These are phyloP conservation scores for Tichodroma muraria DNA, from an alignment of 2,113 vertebrate species.

Conservation along the genomic window DNA sequence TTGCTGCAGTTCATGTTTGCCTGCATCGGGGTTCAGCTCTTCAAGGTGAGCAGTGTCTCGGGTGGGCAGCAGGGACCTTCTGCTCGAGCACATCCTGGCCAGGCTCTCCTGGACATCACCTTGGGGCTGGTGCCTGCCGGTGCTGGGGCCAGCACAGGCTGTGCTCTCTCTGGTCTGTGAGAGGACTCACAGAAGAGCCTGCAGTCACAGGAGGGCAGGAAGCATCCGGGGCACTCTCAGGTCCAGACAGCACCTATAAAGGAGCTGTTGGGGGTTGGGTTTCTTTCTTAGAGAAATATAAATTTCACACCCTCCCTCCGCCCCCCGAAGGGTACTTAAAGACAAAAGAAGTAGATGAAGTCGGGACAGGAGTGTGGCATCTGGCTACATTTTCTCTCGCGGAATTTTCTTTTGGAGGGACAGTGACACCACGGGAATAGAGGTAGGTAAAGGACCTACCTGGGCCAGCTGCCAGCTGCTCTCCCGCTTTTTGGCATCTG, in stretches of 20 bases:
- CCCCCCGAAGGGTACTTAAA: no score
- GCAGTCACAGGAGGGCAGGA: background rate
- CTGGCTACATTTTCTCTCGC: no score
- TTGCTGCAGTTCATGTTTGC: conserved; percentile 96
- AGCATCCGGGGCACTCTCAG: background rate
- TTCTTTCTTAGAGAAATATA: no score
- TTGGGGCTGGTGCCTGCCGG: background rate
- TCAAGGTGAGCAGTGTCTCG: conserved; percentile 78
- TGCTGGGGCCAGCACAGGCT: background rate
- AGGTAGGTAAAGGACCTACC: no score
- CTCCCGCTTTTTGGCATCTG: no score
- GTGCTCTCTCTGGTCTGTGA: background rate
- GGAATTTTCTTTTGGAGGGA: no score
- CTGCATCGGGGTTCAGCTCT: conserved; percentile 96
- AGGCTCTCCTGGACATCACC: background rate
- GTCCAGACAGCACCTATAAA: background rate
- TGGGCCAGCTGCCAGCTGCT: no score
- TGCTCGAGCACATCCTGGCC: background rate
- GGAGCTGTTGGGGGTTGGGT: no score
- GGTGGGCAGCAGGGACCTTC: background rate
- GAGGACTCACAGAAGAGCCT: background rate
- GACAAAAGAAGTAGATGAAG: no score
- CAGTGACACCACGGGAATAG: no score
- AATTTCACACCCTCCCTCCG: no score
- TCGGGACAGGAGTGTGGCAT: no score